Percentiles rank a stretch among this genome's conserved stretches.
Conservation (phyloP, 2,797 vertebrate species). For the Poeciliopsis turneri region DNA sequence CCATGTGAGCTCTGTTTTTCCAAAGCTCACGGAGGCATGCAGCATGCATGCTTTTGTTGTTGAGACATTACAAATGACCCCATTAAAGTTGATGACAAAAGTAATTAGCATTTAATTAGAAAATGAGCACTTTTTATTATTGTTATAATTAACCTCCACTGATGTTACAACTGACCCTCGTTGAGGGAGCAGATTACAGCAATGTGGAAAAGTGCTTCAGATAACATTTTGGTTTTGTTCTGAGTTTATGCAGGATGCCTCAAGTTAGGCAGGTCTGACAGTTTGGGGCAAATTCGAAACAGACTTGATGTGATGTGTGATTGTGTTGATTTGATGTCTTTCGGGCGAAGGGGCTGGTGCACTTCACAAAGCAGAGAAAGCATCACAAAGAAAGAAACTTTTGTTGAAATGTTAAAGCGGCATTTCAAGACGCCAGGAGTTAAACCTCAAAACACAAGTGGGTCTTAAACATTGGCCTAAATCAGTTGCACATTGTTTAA, state of each 20-base stretch:
- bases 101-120: slow-evolving; percentile 74
- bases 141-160: slow-evolving; percentile 67
- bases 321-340: background rate
- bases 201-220: slow-evolving; percentile 26
- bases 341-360: no score
- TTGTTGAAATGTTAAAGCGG: background rate
- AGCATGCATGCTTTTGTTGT: slow-evolving; percentile 37
- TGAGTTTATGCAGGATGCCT: slow-evolving; percentile 31
- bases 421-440: background rate
- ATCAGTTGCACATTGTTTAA: background rate
- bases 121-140: slow-evolving; percentile 70
- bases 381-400: background rate
- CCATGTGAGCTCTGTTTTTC: slow-evolving; percentile 32
- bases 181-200: slow-evolving; percentile 40
- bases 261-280: slow-evolving; percentile 27
- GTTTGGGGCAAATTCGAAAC: slow-evolving; percentile 38
- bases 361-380: background rate
- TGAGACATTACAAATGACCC: slow-evolving; percentile 69
- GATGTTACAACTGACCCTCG: slow-evolving; percentile 65
- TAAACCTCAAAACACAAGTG: background rate
- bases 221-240: slow-evolving; percentile 31
- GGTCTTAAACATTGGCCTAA: background rate
- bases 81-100: slow-evolving; percentile 74
- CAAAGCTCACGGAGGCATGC: slow-evolving; percentile 35
- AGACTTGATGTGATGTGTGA: slow-evolving; percentile 36